Base-by-base conservation (phyloP, 2,888 invertebrate genomes). In the Aricia artaxerxes region DNA sequence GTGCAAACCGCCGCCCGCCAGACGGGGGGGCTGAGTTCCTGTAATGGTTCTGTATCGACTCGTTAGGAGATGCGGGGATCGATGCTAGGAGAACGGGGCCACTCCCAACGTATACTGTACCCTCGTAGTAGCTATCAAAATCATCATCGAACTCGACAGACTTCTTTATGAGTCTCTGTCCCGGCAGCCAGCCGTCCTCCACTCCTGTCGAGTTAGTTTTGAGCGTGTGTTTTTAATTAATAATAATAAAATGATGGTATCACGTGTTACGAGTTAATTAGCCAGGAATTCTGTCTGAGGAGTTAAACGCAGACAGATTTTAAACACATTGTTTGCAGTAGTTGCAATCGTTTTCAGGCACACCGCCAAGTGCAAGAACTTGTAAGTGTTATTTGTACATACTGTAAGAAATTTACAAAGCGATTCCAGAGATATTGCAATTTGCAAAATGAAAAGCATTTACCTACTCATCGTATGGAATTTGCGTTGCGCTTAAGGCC, bases 121-220 rank as follows among this genome's bases (percentile, higher is more conserved):
- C 94, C 91, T 92, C 91, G 88, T 88, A 88, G 94, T 88, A 88
- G 93, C 88, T 93, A 93, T 94, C 92, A 90, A 90, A 93, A 92
- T 92, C 93, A 87, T 93, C 94, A 90, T 93, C 92, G 89, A 93
- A 93, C 88, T 91, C 92, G 89, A 92, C 89, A 79, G 92, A 90
- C 86, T 92, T 92, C 87, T 90, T 93, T 91, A 94, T 92, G 86
- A 95, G 90, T 88, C 95, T 92, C 88, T 94, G 95, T 87, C 95
- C 95, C 81, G 94, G 94, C 88, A 94, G 92, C 94, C 95, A 94
- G 88, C 93, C 93, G 85, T 91, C 93, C 86, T 91, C 90, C 88
- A 89, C 90, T 87, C 93, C 94, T 95, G 88, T 89, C 85, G 91
- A 88, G 84, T 90, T 90, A 90, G 88, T 88, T 89, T 88, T 88